Evolutionary conservation across 2,113 vertebrate genomes (phyloP).

Genomic region (Copsychus sechellarum): DNA sequence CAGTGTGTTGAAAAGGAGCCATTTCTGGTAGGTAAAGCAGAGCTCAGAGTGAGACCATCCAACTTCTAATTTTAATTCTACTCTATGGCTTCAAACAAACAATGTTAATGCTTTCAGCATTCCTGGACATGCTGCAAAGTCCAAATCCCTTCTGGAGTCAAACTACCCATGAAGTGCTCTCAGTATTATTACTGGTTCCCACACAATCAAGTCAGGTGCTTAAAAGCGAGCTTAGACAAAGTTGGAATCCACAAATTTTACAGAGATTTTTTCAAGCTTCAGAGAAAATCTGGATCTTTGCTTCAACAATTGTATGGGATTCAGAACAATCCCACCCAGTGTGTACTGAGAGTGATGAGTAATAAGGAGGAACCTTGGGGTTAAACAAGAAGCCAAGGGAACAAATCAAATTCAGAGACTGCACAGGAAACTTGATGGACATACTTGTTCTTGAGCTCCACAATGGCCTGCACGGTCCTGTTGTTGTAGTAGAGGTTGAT

Average conservation of each 20-base stretch:
- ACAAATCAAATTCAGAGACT: neutral
- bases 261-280: neutral
- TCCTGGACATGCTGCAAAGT: neutral
- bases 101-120: neutral
- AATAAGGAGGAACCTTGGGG: accelerated
- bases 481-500: conserved; percentile 99
- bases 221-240: neutral
- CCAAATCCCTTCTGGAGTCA: neutral
- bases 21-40: neutral
- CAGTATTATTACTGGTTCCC: neutral
- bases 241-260: neutral
- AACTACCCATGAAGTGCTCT: neutral
- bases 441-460: conserved; percentile 98
- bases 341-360: neutral
- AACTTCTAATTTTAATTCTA: neutral
- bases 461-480: conserved; percentile 95
- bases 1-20: neutral
- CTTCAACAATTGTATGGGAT: neutral
- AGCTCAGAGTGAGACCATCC: neutral
- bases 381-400: neutral
- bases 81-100: neutral
- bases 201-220: neutral
- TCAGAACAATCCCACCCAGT: neutral
- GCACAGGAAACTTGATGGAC: neutral
- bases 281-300: neutral